Evolutionary conservation across 1,140 invertebrate genomes (phyloP).

Genomic region (Lepidostoma basale): DNA sequence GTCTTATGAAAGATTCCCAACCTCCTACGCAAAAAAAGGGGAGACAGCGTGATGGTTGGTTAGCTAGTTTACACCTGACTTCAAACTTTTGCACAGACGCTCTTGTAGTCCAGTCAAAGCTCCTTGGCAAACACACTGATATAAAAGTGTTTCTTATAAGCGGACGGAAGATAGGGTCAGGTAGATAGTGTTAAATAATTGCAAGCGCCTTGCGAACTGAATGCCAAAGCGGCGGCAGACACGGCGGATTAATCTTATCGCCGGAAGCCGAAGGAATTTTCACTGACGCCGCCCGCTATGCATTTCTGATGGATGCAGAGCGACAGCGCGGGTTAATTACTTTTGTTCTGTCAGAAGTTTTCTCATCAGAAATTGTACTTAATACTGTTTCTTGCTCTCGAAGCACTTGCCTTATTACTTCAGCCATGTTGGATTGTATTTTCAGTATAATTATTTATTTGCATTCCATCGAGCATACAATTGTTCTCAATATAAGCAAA

Average conservation of each 20-base stretch:
- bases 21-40: too few relatives aligned
- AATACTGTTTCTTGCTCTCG: conserved; percentile 1
- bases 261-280: neutral
- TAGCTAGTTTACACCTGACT: too few relatives aligned
- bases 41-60: too few relatives aligned
- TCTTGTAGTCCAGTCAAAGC: too few relatives aligned
- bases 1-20: too few relatives aligned
- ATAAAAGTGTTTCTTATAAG: conserved; percentile 25
- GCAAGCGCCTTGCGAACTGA: conserved; percentile 39
- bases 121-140: too few relatives aligned
- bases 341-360: conserved; percentile 23
- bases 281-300: conserved; percentile 1
- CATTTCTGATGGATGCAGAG: conserved; percentile 18
- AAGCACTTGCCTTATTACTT: neutral
- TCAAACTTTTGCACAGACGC: too few relatives aligned
- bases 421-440: too few relatives aligned
- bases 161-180: conserved; percentile 33
- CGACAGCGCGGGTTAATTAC: conserved; percentile 16
- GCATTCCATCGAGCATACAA: too few relatives aligned
- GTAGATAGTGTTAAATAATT: conserved; percentile 45
- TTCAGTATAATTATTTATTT: too few relatives aligned
- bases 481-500: too few relatives aligned
- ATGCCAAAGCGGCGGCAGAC: conserved; percentile 34
- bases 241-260: conserved; percentile 40
- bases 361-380: conserved; percentile 23